phyloP scores from a whole-genome alignment of 2,888 invertebrate species.

The Drosophila barbarae region DNA sequence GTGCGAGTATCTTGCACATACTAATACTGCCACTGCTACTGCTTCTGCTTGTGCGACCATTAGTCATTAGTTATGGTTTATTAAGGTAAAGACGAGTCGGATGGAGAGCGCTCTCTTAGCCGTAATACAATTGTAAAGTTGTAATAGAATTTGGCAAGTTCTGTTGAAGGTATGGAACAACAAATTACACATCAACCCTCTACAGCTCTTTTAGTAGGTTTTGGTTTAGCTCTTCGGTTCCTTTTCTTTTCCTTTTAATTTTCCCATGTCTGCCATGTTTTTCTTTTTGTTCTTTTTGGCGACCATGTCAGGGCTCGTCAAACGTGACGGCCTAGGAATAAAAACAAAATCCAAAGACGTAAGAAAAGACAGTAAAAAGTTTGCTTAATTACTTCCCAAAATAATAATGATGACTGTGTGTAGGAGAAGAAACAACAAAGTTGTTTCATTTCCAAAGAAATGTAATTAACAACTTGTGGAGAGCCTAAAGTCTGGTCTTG shows the following conservation, averaged over 20 bases:
- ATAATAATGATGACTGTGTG: slow-evolving; percentile 41
- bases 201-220: slow-evolving; percentile 5
- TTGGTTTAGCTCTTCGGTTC: slow-evolving; percentile 1
- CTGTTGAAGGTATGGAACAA: slow-evolving; percentile 57
- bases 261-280: neutral
- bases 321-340: slow-evolving; percentile 53
- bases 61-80: slow-evolving; percentile 66
- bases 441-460: slow-evolving; percentile 44
- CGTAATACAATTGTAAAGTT: slow-evolving; percentile 70
- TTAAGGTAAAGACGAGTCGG: slow-evolving; percentile 48
- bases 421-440: slow-evolving; percentile 14
- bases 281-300: slow-evolving; percentile 13
- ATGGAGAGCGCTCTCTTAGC: slow-evolving; percentile 11
- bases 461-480: slow-evolving; percentile 58
- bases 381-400: slow-evolving; percentile 67
- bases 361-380: slow-evolving; percentile 54
- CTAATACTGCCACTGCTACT: slow-evolving; percentile 1
- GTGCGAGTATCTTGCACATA: slow-evolving; percentile 12
- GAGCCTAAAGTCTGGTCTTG: slow-evolving; percentile 4
- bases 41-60: slow-evolving; percentile 36
- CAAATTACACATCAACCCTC: slow-evolving; percentile 62
- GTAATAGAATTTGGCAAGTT: slow-evolving; percentile 66
- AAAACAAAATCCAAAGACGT: slow-evolving; percentile 28
- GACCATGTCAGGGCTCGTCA: slow-evolving; percentile 60
- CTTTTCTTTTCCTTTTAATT: slow-evolving; percentile 13